Evolutionary conservation across 1,140 invertebrate genomes (phyloP).

Genomic region (Rhynchophorus ferrugineus): DNA sequence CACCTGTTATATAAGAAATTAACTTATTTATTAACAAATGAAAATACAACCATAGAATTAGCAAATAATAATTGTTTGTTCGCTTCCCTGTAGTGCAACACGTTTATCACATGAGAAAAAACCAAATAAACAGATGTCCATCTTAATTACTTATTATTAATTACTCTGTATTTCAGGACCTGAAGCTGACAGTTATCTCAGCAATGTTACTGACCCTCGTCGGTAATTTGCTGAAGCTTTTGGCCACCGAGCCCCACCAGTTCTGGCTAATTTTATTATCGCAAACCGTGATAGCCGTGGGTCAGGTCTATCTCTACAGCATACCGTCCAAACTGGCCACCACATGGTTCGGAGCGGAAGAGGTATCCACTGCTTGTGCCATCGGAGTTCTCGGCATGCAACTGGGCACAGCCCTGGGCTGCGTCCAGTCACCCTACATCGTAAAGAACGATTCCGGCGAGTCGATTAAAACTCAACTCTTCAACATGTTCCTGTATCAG

Average conservation of each 20-base stretch:
- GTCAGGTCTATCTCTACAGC: conserved; percentile 61
- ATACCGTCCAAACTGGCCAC: conserved; percentile 66
- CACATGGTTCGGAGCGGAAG: conserved; percentile 45
- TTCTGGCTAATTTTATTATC: conserved; percentile 60
- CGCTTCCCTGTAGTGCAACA: no score
- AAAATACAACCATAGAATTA: no score
- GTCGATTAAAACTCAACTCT: conserved; percentile 38
- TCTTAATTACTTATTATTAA: no score
- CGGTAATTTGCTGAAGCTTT: conserved; percentile 51
- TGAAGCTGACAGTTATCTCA: conserved; percentile 39
- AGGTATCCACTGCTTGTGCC: conserved; percentile 69
- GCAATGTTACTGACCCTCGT: conserved; percentile 52
- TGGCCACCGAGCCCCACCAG: conserved; percentile 47
- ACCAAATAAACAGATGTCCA: no score
- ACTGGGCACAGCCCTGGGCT: conserved; percentile 44
- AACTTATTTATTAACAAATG: no score
- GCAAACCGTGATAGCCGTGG: conserved; percentile 63
- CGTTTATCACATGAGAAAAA: no score
- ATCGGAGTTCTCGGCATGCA: conserved; percentile 75
- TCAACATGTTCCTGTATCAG: conserved; percentile 42
- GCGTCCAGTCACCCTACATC: conserved; percentile 41
- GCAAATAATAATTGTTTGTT: no score
- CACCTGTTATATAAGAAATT: no score
- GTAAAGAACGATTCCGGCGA: conserved; percentile 40
- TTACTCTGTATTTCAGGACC: no score